Conservation (phyloP, 2,797 vertebrate species). For the Muscicapa comitata region DNA sequence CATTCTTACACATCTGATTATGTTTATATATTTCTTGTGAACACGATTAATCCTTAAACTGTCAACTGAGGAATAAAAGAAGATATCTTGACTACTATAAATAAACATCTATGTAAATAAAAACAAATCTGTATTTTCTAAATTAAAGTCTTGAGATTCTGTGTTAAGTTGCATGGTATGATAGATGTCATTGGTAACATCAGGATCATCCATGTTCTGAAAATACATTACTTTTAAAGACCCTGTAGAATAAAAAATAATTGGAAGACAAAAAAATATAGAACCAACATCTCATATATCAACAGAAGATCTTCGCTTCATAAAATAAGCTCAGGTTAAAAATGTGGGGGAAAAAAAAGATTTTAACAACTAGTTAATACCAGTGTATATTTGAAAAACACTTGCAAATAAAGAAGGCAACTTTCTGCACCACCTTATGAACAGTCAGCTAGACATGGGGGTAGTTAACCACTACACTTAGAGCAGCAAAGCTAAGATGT, state of each 20-base stretch:
- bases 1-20: background rate
- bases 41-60: background rate
- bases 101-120: background rate
- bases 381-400: background rate
- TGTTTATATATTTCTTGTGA: background rate
- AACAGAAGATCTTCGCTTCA: background rate
- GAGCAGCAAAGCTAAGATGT: background rate
- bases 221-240: background rate
- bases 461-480: background rate
- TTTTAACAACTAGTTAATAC: background rate
- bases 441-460: background rate
- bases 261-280: background rate
- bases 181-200: background rate
- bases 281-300: background rate
- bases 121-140: background rate
- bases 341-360: fast-evolving
- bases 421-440: background rate
- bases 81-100: background rate
- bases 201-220: background rate
- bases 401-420: background rate
- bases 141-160: background rate
- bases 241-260: background rate
- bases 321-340: background rate
- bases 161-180: background rate
- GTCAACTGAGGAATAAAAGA: background rate